Evolutionary conservation across 2,888 invertebrate genomes (phyloP), one percentile per base, ranked within the genome.

Genomic region (Thyatira batis): DNA sequence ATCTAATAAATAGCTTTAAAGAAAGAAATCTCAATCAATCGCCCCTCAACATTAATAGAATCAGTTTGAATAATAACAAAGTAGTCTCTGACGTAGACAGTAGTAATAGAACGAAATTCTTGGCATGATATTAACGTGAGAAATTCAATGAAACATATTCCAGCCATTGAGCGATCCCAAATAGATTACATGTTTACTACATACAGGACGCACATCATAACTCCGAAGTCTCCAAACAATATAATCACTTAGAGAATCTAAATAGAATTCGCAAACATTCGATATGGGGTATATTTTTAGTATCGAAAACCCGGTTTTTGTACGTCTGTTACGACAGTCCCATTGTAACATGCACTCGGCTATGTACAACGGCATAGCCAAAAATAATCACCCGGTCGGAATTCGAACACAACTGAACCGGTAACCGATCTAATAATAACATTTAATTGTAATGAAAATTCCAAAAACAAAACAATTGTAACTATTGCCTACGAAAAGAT

Each of bases 211-310:
- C 44, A 13, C 21, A 13, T 20, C 72, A 74, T 76, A 80, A 78
- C 76, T 71, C 77, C 65, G 69, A 80, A 85, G n/a, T n/a, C n/a
- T n/a, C n/a, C n/a, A n/a, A n/a, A n/a, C n/a, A n/a, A n/a, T n/a
- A n/a, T n/a, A n/a, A n/a, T n/a, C n/a, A n/a, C n/a, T n/a, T n/a
- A n/a, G 82, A 82, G 83, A 79, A 83, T 83, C 75, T 83, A 92
- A 92, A 91, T 91, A 90, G 89, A 88, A 81, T 88, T 87, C 82
- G 87, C 87, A 91, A 89, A 87, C 90, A 90, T 90, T 89, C 82
- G 90, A 91, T 92, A 90, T 82, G 87, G 82, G 84, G 82, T n/a
- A 79, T 91, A 92, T 92, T 88, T 88, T 82, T 91, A 92, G 91
- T 82, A 79, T 60, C 82, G 78, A 86, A 85, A 90, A 90, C 90